Base-by-base conservation (phyloP, 2,888 invertebrate species). In the Falcaria lacertinaria region DNA sequence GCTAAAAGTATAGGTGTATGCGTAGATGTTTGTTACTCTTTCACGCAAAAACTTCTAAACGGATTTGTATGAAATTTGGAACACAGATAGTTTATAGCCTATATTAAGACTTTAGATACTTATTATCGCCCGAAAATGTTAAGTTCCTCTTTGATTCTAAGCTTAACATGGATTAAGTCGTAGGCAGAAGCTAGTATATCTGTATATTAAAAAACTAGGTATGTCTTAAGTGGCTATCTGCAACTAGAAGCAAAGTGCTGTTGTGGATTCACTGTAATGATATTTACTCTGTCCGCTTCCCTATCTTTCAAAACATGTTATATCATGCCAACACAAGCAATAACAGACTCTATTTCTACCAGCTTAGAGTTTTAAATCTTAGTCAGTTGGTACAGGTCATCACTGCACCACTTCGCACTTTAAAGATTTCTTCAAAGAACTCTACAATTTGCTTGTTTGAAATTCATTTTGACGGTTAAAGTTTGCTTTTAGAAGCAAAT, bases 231-330 rank as follows among this genome's bases (percentile, higher is more conserved):
- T 79, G 78, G 71, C 72, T 73, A 75, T 78, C 74, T 76, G 55
- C 68, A 66, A 74, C 73, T 74, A 39, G 60, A 57, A 54, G 54
- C 56, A 53, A 64, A 74, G 68, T 66, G 61, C 72, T 76, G 75
- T 76, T 80, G 81, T 81, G 73, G 80, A 80, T 75, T 62, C 56
- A 63, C 72, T 52, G 71, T 84, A 84, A 85, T 84, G 78, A 82
- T 81, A 80, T 84, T 84, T 84, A 76, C 81, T 69, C 66, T 64
- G 65, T 37, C 37, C 13, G 68, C 67, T 57, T 49, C 47, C 47
- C 14, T 32, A 34, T 36, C 33, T 43, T 47, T 47, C 22, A 38
- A 25, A 80, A 74, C 43, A 55, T 45, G 43, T 28, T 52, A 75
- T 48, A 50, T 57, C 45, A 38, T 43, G 15, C 28, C 5, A 0